Conservation (phyloP, 2,888 invertebrate species). For the Fragum sueziense region DNA sequence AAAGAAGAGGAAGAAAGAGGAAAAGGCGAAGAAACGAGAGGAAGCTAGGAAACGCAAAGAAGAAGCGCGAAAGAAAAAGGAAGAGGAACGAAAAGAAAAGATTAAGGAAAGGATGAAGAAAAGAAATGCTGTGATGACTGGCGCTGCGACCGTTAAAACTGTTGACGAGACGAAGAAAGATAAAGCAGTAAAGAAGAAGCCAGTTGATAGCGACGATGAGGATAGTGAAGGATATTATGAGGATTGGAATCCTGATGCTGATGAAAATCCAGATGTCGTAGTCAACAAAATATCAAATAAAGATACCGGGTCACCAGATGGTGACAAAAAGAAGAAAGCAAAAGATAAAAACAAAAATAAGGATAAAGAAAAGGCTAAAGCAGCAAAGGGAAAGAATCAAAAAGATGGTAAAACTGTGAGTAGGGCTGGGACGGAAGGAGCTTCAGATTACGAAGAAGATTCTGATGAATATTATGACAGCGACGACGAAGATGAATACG, state of each 20-base stretch:
- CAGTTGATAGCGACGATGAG: constrained; percentile 8
- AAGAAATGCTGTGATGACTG: neutral
- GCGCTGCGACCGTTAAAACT: neutral
- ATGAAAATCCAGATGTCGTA: constrained; percentile 45
- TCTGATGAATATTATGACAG: neutral
- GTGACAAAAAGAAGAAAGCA: neutral
- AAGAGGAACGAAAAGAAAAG: neutral
- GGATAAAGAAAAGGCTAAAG: neutral
- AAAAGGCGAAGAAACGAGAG: constrained; percentile 3
- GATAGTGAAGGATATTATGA: constrained; percentile 40
- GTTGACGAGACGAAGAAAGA: constrained; percentile 20
- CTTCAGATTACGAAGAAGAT: neutral
- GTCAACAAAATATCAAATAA: constrained; percentile 29
- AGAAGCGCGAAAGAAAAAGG: constrained; percentile 1
- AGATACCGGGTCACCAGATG: neutral
- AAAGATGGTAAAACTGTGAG: neutral
- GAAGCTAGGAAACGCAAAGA: neutral
- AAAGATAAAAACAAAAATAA: neutral
- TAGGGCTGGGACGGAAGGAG: neutral
- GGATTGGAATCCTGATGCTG: constrained; percentile 54
- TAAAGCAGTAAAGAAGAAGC: constrained; percentile 10
- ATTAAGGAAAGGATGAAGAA: constrained; percentile 8
- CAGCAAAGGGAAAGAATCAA: neutral
- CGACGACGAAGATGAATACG: constrained; percentile 26
- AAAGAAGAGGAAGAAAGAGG: constrained; percentile 8